Evolutionary conservation across 2,113 vertebrate genomes (phyloP).

Genomic region (Lanius collurio): DNA sequence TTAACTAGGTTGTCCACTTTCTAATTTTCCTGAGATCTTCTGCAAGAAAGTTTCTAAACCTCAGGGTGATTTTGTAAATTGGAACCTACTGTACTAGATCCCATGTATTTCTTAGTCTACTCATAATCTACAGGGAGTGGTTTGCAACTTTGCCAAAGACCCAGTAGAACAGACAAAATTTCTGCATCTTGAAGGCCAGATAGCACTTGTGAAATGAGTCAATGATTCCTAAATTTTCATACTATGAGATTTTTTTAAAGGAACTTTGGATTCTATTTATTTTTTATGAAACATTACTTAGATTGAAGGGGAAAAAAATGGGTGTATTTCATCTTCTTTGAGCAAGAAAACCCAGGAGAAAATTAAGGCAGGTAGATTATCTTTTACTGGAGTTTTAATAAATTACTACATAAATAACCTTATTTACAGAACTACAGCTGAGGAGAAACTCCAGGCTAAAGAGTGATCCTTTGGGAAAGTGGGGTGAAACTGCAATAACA

Average conservation of each 20-base stretch:
- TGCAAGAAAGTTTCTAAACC: neutral
- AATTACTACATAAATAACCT: accelerated
- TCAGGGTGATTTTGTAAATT: neutral
- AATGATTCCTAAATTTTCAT: neutral
- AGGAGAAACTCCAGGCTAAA: neutral
- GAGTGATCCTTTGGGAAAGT: neutral
- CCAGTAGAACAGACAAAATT: neutral
- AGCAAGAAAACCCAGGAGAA: neutral
- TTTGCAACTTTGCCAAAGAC: neutral
- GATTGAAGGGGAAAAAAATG: neutral
- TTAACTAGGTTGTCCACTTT: neutral
- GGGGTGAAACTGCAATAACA: neutral
- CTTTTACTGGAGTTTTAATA: neutral
- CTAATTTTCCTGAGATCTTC: neutral
- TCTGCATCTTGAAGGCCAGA: neutral
- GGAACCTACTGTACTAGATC: neutral
- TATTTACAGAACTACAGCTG: neutral
- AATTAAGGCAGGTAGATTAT: neutral
- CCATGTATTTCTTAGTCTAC: neutral
- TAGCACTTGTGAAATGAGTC: neutral
- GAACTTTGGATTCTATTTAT: neutral
- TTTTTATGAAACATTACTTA: neutral
- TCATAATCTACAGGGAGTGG: neutral
- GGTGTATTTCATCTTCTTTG: neutral
- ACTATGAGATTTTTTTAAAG: neutral